phyloP scores from a whole-genome alignment of 2,888 invertebrate genomes.

The Antheraea yamamai region DNA sequence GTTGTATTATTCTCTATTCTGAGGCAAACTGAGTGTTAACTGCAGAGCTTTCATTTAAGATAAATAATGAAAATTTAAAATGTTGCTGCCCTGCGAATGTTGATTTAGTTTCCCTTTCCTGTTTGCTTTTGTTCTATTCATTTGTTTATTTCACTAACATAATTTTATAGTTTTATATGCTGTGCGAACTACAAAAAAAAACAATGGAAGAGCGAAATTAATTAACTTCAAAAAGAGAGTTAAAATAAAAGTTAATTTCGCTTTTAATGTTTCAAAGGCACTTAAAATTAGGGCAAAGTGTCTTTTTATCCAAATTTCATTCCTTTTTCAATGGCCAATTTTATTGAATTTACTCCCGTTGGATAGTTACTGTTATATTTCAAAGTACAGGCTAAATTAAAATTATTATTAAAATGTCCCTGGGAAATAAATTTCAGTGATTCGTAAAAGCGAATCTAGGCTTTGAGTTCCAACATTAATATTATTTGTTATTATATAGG shows the following conservation, averaged over 20 bases:
- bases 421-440: conserved; percentile 1
- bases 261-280: conserved; percentile 22
- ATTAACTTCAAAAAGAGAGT: conserved; percentile 20
- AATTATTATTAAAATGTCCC: conserved; percentile 12
- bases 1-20: conserved; percentile 23
- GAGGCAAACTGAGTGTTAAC: conserved; percentile 33
- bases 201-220: conserved; percentile 7
- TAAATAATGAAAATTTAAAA: conserved; percentile 26
- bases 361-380: conserved; percentile 1
- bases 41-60: conserved; percentile 21
- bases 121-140: background rate
- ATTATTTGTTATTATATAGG: background rate
- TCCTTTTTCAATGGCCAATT: conserved; percentile 19
- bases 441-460: background rate
- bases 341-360: conserved; percentile 25
- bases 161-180: conserved; percentile 10
- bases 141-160: background rate
- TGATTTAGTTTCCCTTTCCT: conserved; percentile 5
- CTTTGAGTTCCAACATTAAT: background rate
- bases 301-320: conserved; percentile 20
- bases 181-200: conserved; percentile 19
- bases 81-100: conserved; percentile 19
- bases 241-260: conserved; percentile 22
- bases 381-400: conserved; percentile 13
- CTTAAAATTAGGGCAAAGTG: conserved; percentile 19